Evolutionary conservation across 2,113 vertebrate species (phyloP), one percentile per base, ranked within the genome.

Genomic region (Corythornis cristatus): DNA sequence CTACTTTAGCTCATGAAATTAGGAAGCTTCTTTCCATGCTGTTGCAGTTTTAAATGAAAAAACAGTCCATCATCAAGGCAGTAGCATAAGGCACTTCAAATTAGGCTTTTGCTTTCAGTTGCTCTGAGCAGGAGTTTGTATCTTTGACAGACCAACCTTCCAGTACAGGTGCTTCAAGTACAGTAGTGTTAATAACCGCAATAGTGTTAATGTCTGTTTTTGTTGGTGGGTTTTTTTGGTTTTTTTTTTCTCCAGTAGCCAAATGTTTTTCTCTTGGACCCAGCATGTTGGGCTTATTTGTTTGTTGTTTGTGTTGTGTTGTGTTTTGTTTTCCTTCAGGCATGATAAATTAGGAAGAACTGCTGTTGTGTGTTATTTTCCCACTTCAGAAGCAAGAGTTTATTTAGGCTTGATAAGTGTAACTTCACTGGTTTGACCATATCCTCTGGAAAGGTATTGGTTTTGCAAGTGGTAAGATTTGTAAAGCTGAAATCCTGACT

Each of bases 401-500:
- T 90, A 9, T 68, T 92, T 58, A 67, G 76, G 43, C 19, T 23
- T 0, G 0, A 15, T 50, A 33, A 56, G 14, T 81, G 80, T 57
- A 42, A 88, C 5, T 45, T 76, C 8, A 22, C 15, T 72, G 19
- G 48, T 84, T 87, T 72, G 62, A 61, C 22, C 5, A 1, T 9
- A 8, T 46, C 26, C 15, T 75, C 20, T 57, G 23, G 50, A 65
- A 60, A 54, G 16, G 11, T 79, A 0, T 8, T 0, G 0, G 5
- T 26, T 85, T 91, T 89, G 42, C 54, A 72, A 46, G 23, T 26
- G 73, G 13, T 57, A 16, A 45, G 43, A 53, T 58, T 33, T 67
- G 12, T 42, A 37, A 2, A 13, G 42, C 11, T 80, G 60, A 40
- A 62, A 13, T 42, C 42, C 62, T 80, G 19, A 6, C 15, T 56